These are phyloP conservation scores for Papilio protenor DNA, from an alignment of 2,888 invertebrate genomes.

Conservation along the genomic window DNA sequence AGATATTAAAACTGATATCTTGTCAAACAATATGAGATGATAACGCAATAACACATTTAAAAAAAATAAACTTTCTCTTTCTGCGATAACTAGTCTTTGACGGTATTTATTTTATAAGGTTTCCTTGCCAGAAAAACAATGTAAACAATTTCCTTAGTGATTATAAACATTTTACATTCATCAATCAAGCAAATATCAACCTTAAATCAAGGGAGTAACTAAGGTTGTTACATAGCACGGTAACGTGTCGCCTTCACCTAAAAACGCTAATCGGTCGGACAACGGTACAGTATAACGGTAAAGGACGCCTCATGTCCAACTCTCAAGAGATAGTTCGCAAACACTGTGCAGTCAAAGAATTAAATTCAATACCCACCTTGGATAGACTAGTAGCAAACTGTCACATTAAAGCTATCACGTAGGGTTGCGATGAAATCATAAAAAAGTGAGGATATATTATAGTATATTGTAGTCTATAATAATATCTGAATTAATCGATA, in stretches of 20 bases:
- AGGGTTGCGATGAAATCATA: neutral
- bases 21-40: neutral
- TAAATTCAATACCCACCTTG: neutral
- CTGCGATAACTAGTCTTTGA: neutral
- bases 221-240: slow-evolving; percentile 46
- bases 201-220: slow-evolving; percentile 1
- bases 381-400: neutral
- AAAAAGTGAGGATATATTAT: neutral
- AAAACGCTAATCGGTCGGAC: slow-evolving; percentile 67
- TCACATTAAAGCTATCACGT: neutral
- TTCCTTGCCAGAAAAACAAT: neutral
- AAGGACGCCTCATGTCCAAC: slow-evolving; percentile 56
- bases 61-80: slow-evolving; percentile 11
- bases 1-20: neutral
- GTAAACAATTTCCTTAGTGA: neutral
- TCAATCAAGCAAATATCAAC: slow-evolving; percentile 19
- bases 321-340: slow-evolving; percentile 26
- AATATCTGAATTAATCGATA: neutral
- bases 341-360: neutral
- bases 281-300: slow-evolving; percentile 66
- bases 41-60: neutral
- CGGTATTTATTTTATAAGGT: neutral
- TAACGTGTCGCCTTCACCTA: slow-evolving; percentile 76
- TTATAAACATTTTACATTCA: slow-evolving; percentile 37
- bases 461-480: neutral